Evolutionary conservation across 2,888 invertebrate genomes (phyloP), one percentile per base, ranked within the genome.

Genomic region (Loripinus fragilis): DNA sequence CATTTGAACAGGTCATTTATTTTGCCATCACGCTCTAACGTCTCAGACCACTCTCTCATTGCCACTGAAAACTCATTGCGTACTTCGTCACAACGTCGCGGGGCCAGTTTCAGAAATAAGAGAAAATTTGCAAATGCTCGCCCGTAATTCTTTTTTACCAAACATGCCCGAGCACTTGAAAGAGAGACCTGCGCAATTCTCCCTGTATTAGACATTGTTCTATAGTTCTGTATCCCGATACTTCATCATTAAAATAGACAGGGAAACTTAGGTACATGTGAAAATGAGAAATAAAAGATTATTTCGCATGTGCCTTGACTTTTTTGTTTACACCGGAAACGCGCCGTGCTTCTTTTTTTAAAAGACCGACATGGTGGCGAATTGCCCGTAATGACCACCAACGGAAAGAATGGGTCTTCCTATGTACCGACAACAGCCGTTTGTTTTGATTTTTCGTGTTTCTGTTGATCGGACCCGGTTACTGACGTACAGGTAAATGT

Each of bases 91-190:
- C 82, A 66, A 50, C 75, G 76, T 10, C 84, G 79, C 17, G 89
- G 88, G 10, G 82, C 75, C 25, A 91, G 75, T 81, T 90, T 89
- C 20, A 90, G 50, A 72, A 88, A 89, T 28, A 91, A 71, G 25
- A 91, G 76, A 78, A 86, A 91, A 77, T 90, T 88, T 10, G 90
- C 89, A 85, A 90, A 91, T 20, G 91, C 89, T 28, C 87, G 74
- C 1, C 90, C 90, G 78, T 87, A 90, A 73, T 89, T 88, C 67
- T 76, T 74, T 10, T 74, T 69, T 33, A 75, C 75, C n/a, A 86
- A 68, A 80, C 86, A 88, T 55, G 75, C 73, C 65, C 81, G 85
- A 1, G 89, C 89, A 70, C 74, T 83, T 25, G 75, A 55, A n/a
- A 89, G 71, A 12, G 87, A 84, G 15, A 82, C 74, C 41, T 82